Evolutionary conservation across 2,888 invertebrate species (phyloP).

Genomic region (Drosophila subsilvestris): DNA sequence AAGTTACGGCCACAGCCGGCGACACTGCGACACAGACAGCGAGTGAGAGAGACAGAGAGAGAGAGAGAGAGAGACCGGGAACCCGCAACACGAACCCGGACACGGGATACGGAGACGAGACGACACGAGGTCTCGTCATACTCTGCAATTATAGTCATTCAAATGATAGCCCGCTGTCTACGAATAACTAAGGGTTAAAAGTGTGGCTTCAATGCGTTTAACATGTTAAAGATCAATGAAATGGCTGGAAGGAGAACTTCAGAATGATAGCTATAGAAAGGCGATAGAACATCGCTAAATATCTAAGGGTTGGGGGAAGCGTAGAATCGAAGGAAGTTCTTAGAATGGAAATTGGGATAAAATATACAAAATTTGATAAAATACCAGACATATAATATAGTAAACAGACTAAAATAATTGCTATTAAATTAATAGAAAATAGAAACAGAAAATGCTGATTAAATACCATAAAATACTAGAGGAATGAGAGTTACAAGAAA

Average conservation of each 20-base stretch:
- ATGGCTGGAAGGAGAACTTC: not conserved
- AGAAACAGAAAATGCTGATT: too few species aligned
- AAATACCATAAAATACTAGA: too few species aligned
- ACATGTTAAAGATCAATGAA: not conserved
- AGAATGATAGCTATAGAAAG: not conserved
- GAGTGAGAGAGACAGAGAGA: not conserved
- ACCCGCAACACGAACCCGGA: not conserved
- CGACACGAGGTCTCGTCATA: not conserved
- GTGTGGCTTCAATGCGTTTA: not conserved
- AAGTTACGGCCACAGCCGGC: constrained; percentile 31
- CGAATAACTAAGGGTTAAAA: constrained; percentile 9
- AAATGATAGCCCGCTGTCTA: constrained; percentile 6
- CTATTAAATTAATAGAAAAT: too few species aligned
- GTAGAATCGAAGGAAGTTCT: too few species aligned
- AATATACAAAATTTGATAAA: too few species aligned
- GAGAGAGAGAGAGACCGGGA: not conserved
- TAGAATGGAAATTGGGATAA: too few species aligned
- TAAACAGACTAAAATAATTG: too few species aligned
- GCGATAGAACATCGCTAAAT: too few species aligned
- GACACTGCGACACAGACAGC: not conserved
- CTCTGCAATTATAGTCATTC: constrained; percentile 15
- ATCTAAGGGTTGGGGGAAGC: too few species aligned
- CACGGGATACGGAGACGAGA: not conserved
- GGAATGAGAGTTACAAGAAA: too few species aligned
- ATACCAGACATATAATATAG: too few species aligned